Percentiles rank a stretch among this genome's conserved stretches.
phyloP scores from a whole-genome alignment of 2,113 vertebrate genomes.

The Anguilla rostrata region DNA sequence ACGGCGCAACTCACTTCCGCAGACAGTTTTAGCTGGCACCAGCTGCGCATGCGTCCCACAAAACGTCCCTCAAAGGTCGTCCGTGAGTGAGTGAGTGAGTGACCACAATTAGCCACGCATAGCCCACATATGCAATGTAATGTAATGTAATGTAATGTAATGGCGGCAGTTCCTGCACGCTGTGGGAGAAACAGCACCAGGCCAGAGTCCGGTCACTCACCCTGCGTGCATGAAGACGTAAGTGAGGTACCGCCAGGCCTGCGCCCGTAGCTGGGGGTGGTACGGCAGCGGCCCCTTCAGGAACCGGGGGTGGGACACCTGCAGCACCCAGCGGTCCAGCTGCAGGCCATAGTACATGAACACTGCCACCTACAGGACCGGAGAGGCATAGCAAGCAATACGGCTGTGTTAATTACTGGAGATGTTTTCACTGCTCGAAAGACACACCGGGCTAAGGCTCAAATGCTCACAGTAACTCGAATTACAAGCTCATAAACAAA shows the following conservation, averaged over 20 bases:
- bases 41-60: too few species aligned
- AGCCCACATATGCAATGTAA: too few species aligned
- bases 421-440: neutral
- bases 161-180: too few species aligned
- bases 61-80: too few species aligned
- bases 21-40: too few species aligned
- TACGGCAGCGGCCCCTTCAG: slow-evolving; percentile 88
- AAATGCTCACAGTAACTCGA: too few species aligned
- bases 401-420: neutral
- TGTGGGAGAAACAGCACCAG: neutral
- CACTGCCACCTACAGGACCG: slow-evolving; percentile 77
- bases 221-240: slow-evolving; percentile 98
- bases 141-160: too few species aligned
- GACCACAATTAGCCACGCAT: too few species aligned
- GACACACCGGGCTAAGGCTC: neutral
- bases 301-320: slow-evolving; percentile 88
- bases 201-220: slow-evolving; percentile 68
- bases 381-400: slow-evolving; percentile 19
- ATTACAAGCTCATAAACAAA: too few species aligned
- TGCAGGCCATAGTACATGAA: slow-evolving; percentile 91
- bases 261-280: slow-evolving; percentile 87
- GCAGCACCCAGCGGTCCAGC: slow-evolving; percentile 87
- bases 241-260: slow-evolving; percentile 93
- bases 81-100: too few species aligned
- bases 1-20: too few species aligned